Evolutionary conservation across 2,888 invertebrate genomes (phyloP).

Genomic region (Temnothorax rugatulus): DNA sequence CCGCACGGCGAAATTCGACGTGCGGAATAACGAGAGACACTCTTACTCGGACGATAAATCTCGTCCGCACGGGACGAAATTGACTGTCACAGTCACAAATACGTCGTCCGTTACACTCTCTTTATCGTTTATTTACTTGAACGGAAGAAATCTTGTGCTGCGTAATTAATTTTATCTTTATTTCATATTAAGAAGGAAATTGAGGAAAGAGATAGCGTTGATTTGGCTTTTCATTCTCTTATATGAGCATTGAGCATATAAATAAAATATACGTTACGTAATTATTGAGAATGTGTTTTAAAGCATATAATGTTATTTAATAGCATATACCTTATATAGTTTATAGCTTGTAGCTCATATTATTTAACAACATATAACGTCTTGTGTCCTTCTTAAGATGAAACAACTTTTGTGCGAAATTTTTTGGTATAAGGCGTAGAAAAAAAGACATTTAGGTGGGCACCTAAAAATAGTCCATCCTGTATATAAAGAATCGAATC

Average conservation of each 20-base stretch:
- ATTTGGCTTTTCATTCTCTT: background rate
- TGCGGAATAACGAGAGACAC: slow-evolving; percentile 80
- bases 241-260: background rate
- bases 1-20: slow-evolving; percentile 77
- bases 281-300: background rate
- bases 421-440: too few species aligned
- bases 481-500: too few species aligned
- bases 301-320: background rate
- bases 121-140: slow-evolving; percentile 5
- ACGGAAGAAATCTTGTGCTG: background rate
- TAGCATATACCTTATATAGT: too few species aligned
- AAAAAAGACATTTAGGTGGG: too few species aligned
- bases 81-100: slow-evolving; percentile 50
- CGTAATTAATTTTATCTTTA: slow-evolving; percentile 18
- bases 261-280: background rate
- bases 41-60: slow-evolving; percentile 80
- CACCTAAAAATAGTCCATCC: too few species aligned
- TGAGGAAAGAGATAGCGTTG: background rate
- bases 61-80: slow-evolving; percentile 57
- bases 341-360: too few species aligned
- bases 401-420: too few species aligned
- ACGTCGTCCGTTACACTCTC: slow-evolving; percentile 13
- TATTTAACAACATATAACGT: too few species aligned
- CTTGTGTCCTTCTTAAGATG: too few species aligned
- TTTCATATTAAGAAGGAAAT: background rate